Evolutionary conservation across 2,797 vertebrate genomes (phyloP).

Genomic region (Anguilla pacifica): DNA sequence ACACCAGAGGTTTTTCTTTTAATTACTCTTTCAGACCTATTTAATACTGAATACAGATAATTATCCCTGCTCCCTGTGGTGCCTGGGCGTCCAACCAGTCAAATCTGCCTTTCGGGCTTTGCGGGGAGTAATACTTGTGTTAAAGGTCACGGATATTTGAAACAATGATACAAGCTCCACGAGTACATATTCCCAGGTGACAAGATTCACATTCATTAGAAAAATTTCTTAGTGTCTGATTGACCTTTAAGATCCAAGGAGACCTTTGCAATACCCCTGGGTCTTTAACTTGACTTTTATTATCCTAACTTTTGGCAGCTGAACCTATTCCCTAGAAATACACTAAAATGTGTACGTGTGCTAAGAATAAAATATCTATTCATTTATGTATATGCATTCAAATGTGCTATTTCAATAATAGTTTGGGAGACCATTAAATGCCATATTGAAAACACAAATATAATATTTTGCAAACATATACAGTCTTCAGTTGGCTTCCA

Average conservation of each 20-base stretch:
- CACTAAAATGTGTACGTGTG: background rate
- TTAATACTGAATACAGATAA: slow-evolving; percentile 38
- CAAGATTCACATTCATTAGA: slow-evolving; percentile 67
- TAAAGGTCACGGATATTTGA: slow-evolving; percentile 72
- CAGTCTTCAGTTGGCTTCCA: background rate
- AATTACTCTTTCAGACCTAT: slow-evolving; percentile 39
- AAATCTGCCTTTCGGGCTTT: slow-evolving; percentile 42
- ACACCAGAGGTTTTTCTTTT: slow-evolving; percentile 36
- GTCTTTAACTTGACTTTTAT: slow-evolving; percentile 68
- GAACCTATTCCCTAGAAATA: background rate
- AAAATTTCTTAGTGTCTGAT: slow-evolving; percentile 56
- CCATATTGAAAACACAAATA: background rate
- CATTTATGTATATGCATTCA: background rate
- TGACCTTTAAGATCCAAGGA: slow-evolving; percentile 70
- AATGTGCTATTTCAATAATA: background rate
- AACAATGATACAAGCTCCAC: slow-evolving; percentile 62
- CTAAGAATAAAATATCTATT: background rate
- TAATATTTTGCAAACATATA: background rate
- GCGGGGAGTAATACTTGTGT: slow-evolving; percentile 57
- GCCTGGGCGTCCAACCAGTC: slow-evolving; percentile 23
- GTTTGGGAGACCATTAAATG: background rate
- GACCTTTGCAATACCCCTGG: slow-evolving; percentile 65
- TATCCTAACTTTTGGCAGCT: slow-evolving; percentile 46
- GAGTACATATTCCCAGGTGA: slow-evolving; percentile 59
- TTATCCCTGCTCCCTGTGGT: slow-evolving; percentile 37